Base-by-base conservation (phyloP, 37 sponge, comb jelly and placozoan species). In the Theonella swinhoei region DNA sequence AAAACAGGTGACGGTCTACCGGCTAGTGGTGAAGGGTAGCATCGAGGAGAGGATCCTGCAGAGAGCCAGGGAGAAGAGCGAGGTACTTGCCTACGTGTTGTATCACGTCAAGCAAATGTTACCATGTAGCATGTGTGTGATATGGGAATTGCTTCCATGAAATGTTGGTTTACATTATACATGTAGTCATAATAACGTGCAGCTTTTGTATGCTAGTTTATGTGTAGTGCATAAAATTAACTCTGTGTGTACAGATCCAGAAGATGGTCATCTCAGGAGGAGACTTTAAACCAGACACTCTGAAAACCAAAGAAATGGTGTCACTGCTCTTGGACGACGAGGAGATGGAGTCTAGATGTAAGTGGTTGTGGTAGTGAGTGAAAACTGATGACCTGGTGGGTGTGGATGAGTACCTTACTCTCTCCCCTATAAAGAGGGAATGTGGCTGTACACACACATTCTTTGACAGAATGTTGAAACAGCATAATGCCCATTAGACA, bases 261-360 rank as follows among this genome's bases (percentile, higher is more conserved):
- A 89, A 93, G 60, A 97, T 97, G 98, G 98, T 97, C 47, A 97
- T 97, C 31, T 84, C 94, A 39, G 98, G 98, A 38, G 98, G 98
- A 17, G 91, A 95, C 54, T 97, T 97, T 75, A 92, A 84, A 31
- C 77, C 91, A 30, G 96, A 97, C 36, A 65, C 88, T n/a, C 86
- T 97, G 42, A 97, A 97, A 43, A 87, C 97, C 33, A 95, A 88
- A 61, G 98, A 97, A 74, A 93, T 97, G 39, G 98, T 95, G 23
- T 97, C 98, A 0, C 91, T 97, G 0, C 82, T 97, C 17, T 83
- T 97, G 34, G 96, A 97, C 67, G 94, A 95, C 61, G 96, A 85
- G 1, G 98, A 97, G 47, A 91, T 97, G 89, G 96, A 97, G 81
- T 87, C 89, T 19, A 90, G 90, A 87, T 96, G 94, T 96, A 61